phyloP scores from a whole-genome alignment of 2,888 invertebrate species.

The Xylota segnis region DNA sequence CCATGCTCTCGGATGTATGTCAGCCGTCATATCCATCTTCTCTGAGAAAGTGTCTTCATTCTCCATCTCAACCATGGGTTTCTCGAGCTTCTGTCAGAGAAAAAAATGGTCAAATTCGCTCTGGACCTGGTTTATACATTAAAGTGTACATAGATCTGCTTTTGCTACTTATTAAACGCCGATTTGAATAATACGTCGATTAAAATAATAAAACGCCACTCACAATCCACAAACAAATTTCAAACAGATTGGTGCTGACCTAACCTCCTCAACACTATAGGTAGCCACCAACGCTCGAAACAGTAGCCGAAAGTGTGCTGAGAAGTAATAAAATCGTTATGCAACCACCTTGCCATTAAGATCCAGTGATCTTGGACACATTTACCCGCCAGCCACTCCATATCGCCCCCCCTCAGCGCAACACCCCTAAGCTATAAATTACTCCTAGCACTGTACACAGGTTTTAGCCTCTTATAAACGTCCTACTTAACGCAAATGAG shows the following conservation, averaged over 20 bases:
- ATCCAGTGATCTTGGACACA: conserved; percentile 25
- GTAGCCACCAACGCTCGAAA: conserved; percentile 1
- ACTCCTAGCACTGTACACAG: conserved; percentile 20
- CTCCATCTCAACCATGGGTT: no score
- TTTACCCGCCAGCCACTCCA: conserved; percentile 18
- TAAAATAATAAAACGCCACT: no score
- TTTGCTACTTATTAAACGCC: no score
- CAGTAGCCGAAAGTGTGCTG: conserved; percentile 34
- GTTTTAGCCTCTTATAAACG: neutral
- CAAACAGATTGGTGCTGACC: neutral
- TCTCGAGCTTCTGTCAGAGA: no score
- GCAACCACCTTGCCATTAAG: conserved; percentile 29
- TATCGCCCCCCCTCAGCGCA: neutral
- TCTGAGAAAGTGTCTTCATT: no score
- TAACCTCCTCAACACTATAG: neutral
- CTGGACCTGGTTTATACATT: no score
- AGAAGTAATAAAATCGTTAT: conserved; percentile 26
- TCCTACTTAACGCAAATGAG: conserved; percentile 23
- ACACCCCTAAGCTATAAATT: conserved; percentile 32
- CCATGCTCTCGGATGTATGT: no score
- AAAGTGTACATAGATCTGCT: no score
- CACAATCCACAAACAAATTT: neutral
- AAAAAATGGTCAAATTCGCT: no score
- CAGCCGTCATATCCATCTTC: no score
- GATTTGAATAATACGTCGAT: no score